phyloP scores from a whole-genome alignment of 2,888 invertebrate species.

The Dilophus febrilis region DNA sequence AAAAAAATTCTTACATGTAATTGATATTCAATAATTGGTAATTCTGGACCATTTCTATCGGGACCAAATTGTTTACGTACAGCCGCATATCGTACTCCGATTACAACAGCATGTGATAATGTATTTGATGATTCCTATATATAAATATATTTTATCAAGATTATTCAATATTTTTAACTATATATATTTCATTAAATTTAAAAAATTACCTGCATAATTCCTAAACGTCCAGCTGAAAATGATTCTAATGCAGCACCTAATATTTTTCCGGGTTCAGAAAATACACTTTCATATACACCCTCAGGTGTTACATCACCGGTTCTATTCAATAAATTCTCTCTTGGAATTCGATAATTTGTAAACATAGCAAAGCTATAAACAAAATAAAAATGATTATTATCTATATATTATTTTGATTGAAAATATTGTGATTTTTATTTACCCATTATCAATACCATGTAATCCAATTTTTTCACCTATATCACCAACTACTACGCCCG shows the following conservation, averaged over 20 bases:
- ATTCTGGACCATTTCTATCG: conserved; percentile 39
- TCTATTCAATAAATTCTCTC: conserved; percentile 67
- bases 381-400: conserved; percentile 7
- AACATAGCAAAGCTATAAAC: conserved; percentile 68
- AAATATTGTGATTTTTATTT: conserved; percentile 19
- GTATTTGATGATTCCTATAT: conserved; percentile 28
- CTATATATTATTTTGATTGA: neutral
- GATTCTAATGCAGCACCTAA: conserved; percentile 74
- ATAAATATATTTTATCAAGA: neutral
- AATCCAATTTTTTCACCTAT: conserved; percentile 86
- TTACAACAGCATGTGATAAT: conserved; percentile 44
- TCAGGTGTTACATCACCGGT: conserved; percentile 79
- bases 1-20: conserved; percentile 53
- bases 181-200: conserved; percentile 11
- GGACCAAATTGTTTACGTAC: conserved; percentile 64
- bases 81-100: conserved; percentile 64
- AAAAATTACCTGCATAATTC: conserved; percentile 35
- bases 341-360: conserved; percentile 71
- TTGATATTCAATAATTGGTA: conserved; percentile 67
- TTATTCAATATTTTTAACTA: neutral
- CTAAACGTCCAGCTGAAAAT: conserved; percentile 66
- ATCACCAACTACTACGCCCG: conserved; percentile 77
- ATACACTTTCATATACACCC: conserved; percentile 78
- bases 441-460: conserved; percentile 88
- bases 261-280: conserved; percentile 71